Percentiles rank a stretch among this genome's conserved stretches.
These are phyloP conservation scores for Apodemus agrarius DNA, from an alignment of 2,797 vertebrate species.

Conservation along the genomic window DNA sequence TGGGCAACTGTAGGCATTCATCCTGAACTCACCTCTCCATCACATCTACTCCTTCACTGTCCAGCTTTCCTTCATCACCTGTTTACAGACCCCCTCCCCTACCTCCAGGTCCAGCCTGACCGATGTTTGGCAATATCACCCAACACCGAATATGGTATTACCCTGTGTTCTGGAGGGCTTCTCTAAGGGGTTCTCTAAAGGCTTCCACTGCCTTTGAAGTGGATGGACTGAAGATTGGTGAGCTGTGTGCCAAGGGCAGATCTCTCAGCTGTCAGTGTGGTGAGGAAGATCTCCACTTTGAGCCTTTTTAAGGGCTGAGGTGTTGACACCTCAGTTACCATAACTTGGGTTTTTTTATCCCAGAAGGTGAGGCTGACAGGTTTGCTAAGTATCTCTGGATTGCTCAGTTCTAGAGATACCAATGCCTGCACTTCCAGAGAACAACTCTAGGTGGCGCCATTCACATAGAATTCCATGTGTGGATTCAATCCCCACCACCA, in stretches of 20 bases:
- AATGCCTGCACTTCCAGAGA: constrained; percentile 33
- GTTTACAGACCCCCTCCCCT: neutral
- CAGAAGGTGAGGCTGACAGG: neutral
- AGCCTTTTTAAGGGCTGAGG: constrained; percentile 5
- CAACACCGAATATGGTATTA: neutral
- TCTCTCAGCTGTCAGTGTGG: neutral
- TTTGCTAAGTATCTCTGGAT: neutral
- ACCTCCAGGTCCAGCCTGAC: neutral
- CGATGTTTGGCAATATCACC: neutral
- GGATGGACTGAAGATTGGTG: constrained; percentile 67
- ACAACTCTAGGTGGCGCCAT: constrained; percentile 69
- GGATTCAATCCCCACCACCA: accelerated
- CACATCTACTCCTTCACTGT: neutral
- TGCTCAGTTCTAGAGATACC: neutral
- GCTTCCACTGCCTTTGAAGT: constrained; percentile 71
- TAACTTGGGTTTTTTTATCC: constrained; percentile 21
- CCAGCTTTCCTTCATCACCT: neutral
- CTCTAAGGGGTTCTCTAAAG: too few relatives aligned
- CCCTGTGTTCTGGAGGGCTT: neutral
- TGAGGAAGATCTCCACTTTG: constrained; percentile 33
- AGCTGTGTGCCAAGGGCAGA: constrained; percentile 55
- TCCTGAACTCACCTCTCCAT: neutral
- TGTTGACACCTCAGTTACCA: constrained; percentile 61
- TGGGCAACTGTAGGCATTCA: accelerated
- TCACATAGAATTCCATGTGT: constrained; percentile 47